These are phyloP conservation scores for Bicyclus anynana DNA, from an alignment of 1,140 invertebrate genomes.

Conservation along the genomic window DNA sequence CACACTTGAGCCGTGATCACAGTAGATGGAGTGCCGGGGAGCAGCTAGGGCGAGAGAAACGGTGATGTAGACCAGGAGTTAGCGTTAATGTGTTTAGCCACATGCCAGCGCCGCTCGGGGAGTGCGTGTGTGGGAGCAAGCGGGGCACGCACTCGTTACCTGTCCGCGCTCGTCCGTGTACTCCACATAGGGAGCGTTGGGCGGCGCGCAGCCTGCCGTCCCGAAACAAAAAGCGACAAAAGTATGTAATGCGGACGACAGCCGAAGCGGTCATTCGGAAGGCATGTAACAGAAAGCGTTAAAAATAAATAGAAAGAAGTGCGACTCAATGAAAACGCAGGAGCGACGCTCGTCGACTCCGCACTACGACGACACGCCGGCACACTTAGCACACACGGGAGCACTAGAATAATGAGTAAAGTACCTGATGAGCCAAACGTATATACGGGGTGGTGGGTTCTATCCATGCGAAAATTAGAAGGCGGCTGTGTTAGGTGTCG, in stretches of 20 bases:
- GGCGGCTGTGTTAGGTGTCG: constrained; percentile 69
- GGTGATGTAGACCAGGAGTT: constrained; percentile 8
- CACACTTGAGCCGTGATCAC: constrained; percentile 35
- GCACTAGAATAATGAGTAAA: constrained; percentile 73
- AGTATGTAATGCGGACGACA: constrained; percentile 72
- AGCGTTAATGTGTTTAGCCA: constrained; percentile 33
- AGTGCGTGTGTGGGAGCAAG: not conserved
- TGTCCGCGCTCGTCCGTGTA: constrained; percentile 97
- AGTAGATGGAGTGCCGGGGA: constrained; percentile 15
- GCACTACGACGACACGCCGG: constrained; percentile 56
- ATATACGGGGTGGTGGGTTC: constrained; percentile 72
- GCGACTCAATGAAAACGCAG: constrained; percentile 57
- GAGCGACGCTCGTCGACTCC: constrained; percentile 45
- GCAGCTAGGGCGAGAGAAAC: constrained; percentile 10
- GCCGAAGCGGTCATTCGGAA: constrained; percentile 76
- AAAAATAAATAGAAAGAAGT: constrained; percentile 71
- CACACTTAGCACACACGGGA: constrained; percentile 70
- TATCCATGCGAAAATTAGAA: constrained; percentile 76
- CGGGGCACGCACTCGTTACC: constrained; percentile 81
- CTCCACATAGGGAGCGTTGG: constrained; percentile 94
- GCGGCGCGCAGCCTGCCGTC: constrained; percentile 78
- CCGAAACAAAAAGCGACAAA: constrained; percentile 72
- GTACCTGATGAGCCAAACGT: constrained; percentile 76
- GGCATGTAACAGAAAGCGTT: constrained; percentile 78
- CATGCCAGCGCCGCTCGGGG: constrained; percentile 28